A percentile compares a stretch with the other conserved stretches of the same genome.
phyloP scores from a whole-genome alignment of 1,140 invertebrate genomes.

The Fragariocoptes setiger region DNA sequence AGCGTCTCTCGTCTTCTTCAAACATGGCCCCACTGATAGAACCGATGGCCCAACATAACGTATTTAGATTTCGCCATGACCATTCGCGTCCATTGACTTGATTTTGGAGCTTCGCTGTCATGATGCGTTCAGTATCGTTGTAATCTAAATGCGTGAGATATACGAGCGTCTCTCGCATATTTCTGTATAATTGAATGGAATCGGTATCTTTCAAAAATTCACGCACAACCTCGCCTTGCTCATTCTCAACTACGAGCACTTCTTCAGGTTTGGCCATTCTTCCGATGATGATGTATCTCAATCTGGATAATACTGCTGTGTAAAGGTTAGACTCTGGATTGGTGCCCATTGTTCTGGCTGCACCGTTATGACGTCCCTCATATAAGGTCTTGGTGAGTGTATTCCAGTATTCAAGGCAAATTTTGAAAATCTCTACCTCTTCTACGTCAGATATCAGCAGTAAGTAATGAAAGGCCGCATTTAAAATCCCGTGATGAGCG shows the following conservation, averaged over 20 bases:
- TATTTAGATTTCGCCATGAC: conserved; percentile 99
- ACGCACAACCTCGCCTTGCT: conserved; percentile 93
- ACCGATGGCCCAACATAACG: conserved; percentile 96
- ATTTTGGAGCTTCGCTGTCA: conserved; percentile 94
- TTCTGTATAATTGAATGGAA: conserved; percentile 96
- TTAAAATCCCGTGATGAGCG: conserved; percentile 29
- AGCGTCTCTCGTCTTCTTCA: conserved; percentile 96
- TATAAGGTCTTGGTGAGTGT: conserved; percentile 64
- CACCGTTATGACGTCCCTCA: conserved; percentile 2
- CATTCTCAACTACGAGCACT: conserved; percentile 99
- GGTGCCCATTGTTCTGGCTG: conserved; percentile 8
- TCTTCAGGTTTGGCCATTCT: conserved; percentile 99
- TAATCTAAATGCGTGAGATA: conserved; percentile 97
- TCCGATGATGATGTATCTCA: conserved; percentile 94
- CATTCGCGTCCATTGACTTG: conserved; percentile 96
- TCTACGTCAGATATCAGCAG: conserved; percentile 93
- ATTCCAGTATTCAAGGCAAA: conserved; percentile 98
- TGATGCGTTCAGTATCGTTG: conserved; percentile 82
- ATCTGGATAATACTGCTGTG: conserved; percentile 44
- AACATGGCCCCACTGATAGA: conserved; percentile 95
- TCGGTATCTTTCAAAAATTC: conserved; percentile 99
- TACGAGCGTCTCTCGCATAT: conserved; percentile 94
- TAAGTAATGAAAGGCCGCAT: conserved; percentile 61
- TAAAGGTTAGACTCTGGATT: conserved; percentile 33
- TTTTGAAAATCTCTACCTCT: conserved; percentile 98